These are phyloP conservation scores for Kryptopterus vitreolus DNA, from an alignment of 2,797 vertebrate species.

Conservation along the genomic window DNA sequence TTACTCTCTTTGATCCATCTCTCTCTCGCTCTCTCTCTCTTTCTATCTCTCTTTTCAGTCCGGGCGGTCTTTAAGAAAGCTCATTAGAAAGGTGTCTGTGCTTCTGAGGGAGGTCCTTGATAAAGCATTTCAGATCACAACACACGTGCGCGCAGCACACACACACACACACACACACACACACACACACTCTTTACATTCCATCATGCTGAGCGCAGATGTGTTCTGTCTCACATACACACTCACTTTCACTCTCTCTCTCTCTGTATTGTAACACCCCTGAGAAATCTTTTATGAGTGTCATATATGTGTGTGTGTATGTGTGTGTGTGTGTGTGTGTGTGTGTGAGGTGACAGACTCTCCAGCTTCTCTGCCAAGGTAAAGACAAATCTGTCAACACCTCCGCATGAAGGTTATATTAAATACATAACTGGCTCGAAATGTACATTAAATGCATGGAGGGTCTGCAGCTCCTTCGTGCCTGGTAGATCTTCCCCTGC, in stretches of 20 bases:
- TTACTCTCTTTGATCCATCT: neutral
- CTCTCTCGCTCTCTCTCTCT: neutral
- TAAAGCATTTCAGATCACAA: constrained; percentile 27
- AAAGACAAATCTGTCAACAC: constrained; percentile 44
- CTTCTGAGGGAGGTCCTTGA: constrained; percentile 42
- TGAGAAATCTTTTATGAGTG: constrained; percentile 4
- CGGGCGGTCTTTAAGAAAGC: neutral
- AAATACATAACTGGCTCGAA: constrained; percentile 3
- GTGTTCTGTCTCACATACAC: constrained; percentile 37
- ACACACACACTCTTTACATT: constrained; percentile 33
- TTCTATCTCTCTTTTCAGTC: neutral
- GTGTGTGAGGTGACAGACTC: neutral
- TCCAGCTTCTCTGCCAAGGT: constrained; percentile 21
- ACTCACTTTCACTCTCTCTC: constrained; percentile 20
- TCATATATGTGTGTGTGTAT: constrained; percentile 5
- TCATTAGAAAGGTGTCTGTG: constrained; percentile 17
- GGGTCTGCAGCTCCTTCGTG: neutral
- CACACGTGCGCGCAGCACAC: constrained; percentile 20
- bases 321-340: constrained; percentile 20
- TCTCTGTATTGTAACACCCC: constrained; percentile 13
- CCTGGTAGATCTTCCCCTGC: neutral
- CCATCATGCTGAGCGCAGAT: constrained; percentile 47
- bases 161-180: constrained; percentile 17
- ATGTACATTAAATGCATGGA: constrained; percentile 14
- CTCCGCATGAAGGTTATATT: constrained; percentile 10